Evolutionary conservation across 2,888 invertebrate genomes (phyloP).

Genomic region (Scaptomyza caliginosa): DNA sequence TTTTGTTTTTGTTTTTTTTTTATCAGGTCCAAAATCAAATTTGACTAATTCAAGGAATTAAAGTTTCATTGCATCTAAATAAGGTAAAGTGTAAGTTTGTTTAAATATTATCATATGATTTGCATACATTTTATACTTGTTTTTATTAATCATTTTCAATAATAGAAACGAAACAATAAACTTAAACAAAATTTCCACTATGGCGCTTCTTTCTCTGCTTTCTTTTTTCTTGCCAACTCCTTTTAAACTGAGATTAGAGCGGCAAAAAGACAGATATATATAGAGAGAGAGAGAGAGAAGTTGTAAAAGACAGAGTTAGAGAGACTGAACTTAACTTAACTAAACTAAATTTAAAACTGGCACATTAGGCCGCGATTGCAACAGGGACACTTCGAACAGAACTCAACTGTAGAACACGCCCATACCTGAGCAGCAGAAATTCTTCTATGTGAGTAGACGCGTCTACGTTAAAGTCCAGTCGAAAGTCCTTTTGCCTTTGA

Average conservation of each 20-base stretch:
- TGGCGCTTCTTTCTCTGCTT: slow-evolving; percentile 48
- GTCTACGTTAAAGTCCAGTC: slow-evolving; percentile 20
- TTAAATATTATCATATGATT: slow-evolving; percentile 72
- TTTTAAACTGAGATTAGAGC: no score
- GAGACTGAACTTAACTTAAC: slow-evolving; percentile 48
- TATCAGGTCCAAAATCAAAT: slow-evolving; percentile 83
- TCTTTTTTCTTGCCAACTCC: slow-evolving; percentile 20
- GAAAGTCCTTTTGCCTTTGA: slow-evolving; percentile 14
- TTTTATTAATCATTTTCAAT: slow-evolving; percentile 68
- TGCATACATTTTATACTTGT: slow-evolving; percentile 58
- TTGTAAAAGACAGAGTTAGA: slow-evolving; percentile 22
- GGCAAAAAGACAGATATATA: slow-evolving; percentile 3
- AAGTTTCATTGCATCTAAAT: slow-evolving; percentile 81
- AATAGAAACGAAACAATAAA: slow-evolving; percentile 78
- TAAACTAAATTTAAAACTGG: slow-evolving; percentile 49
- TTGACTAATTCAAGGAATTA: slow-evolving; percentile 82
- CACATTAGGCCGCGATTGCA: slow-evolving; percentile 39
- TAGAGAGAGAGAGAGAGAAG: slow-evolving; percentile 23
- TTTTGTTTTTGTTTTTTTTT: slow-evolving; percentile 54
- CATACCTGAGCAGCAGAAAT: slow-evolving; percentile 77
- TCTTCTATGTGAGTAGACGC: slow-evolving; percentile 73
- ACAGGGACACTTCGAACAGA: slow-evolving; percentile 9
- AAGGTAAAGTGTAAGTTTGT: slow-evolving; percentile 75
- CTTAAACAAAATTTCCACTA: slow-evolving; percentile 81
- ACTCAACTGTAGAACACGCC: slow-evolving; percentile 47